Evolutionary conservation across 2,797 vertebrate species (phyloP).

Genomic region (Eremophila alpestris): DNA sequence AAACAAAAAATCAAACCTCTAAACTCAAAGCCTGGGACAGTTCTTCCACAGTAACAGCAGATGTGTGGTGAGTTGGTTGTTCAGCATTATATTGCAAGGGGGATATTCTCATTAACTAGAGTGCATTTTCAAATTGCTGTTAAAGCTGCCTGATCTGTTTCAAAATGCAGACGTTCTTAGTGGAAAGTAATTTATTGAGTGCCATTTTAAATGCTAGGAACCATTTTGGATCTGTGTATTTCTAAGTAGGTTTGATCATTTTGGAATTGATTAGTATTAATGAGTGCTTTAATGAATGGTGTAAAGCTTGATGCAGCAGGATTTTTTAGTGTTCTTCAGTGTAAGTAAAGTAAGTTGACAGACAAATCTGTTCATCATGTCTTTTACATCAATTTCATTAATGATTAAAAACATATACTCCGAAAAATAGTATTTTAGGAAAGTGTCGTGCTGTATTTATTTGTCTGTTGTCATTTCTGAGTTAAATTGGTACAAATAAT

Average conservation of each 20-base stretch:
- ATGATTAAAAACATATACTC: background rate
- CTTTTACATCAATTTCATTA: background rate
- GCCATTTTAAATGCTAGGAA: background rate
- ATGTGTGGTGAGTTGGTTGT: background rate
- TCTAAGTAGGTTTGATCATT: background rate
- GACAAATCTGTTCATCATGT: background rate
- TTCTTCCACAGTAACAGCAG: background rate
- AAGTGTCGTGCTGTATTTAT: background rate
- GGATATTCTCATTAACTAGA: conserved; percentile 6
- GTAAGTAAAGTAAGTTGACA: background rate
- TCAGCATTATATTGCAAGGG: background rate
- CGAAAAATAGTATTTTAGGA: background rate
- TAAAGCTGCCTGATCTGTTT: background rate
- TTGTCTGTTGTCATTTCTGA: background rate
- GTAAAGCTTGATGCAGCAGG: background rate
- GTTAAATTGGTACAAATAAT: background rate
- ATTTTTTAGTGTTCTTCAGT: background rate
- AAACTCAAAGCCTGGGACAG: background rate
- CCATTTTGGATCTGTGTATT: background rate
- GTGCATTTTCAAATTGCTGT: background rate
- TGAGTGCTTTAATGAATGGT: background rate
- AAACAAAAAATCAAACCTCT: background rate
- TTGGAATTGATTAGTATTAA: background rate
- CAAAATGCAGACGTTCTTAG: background rate
- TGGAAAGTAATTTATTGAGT: background rate